Evolutionary conservation across 2,113 vertebrate genomes (phyloP), one percentile per base, ranked within the genome.

Genomic region (Ammodramus savannarum): DNA sequence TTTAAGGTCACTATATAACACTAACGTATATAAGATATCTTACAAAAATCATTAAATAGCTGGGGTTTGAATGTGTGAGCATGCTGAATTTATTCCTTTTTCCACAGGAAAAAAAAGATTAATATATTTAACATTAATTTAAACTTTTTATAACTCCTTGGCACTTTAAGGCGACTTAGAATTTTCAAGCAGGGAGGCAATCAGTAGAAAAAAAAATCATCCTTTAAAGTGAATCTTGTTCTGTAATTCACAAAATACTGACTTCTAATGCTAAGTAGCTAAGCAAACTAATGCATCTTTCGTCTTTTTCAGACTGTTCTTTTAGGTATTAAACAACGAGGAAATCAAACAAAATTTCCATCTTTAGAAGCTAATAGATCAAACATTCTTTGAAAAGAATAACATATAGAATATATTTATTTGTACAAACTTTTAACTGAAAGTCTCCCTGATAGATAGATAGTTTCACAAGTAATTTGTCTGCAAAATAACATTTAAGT

Each of bases 341-440:
- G 55, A 93, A 95, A 93, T 95, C 87, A 97, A 95, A 93, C 77
- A 94, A 82, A 62, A 82, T 80, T 80, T 76, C 51, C 1, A 1
- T 90, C 87, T 85, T 96, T 76, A 95, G 91, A 95, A 96, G 89
- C 43, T 81, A 77, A 62, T 88, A 94, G 85, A 96, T 96, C 93
- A 95, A 96, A 90, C 38, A 83, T 69, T 85, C 89, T 96, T 96
- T 93, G 93, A 95, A 93, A 94, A 95, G 25, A 80, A 76, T 77
- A 95, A 41, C 65, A 82, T 84, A 93, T 82, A 96, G 39, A 80
- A 71, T 94, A 77, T 80, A 94, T 91, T 87, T 89, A 77, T 85
- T 89, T 77, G 15, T 85, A 80, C 46, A 86, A 95, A 93, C 81
- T 55, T 86, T 80, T 67, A 88, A 81, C 55, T 85, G 41, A 65